phyloP scores from a whole-genome alignment of 1,140 invertebrate species.

The Pseudoatta argentina region DNA sequence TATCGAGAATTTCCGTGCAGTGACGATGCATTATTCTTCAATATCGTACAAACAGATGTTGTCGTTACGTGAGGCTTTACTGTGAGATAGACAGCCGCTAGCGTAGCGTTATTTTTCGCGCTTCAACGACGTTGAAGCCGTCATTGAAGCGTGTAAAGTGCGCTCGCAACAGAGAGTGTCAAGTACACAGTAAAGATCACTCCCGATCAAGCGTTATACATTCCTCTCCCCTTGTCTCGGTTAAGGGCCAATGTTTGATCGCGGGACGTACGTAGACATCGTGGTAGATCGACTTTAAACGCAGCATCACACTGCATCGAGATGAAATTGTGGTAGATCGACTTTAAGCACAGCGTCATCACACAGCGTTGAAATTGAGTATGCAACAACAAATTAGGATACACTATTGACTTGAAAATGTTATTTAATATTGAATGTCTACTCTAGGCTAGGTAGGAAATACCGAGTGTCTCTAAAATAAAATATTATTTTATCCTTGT shows the following conservation, averaged over 20 bases:
- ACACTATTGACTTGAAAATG: background rate
- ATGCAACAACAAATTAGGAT: background rate
- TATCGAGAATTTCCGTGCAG: background rate
- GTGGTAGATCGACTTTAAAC: slow-evolving; percentile 37
- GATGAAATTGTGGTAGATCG: background rate
- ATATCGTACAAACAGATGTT: slow-evolving; percentile 55
- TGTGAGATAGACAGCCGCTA: slow-evolving; percentile 29
- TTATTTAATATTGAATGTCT: background rate
- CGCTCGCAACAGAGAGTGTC: slow-evolving; percentile 62
- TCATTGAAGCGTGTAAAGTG: slow-evolving; percentile 64
- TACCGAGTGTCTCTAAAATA: too few species aligned
- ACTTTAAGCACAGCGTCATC: slow-evolving; percentile 31
- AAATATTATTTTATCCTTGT: too few species aligned
- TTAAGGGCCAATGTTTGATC: slow-evolving; percentile 32
- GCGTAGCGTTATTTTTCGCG: slow-evolving; percentile 71
- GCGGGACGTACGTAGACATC: background rate
- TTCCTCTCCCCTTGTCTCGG: slow-evolving; percentile 15
- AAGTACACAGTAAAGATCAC: slow-evolving; percentile 63
- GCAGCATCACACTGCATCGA: background rate
- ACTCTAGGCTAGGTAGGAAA: background rate
- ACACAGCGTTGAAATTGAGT: background rate
- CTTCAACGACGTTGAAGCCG: slow-evolving; percentile 31
- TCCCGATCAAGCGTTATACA: slow-evolving; percentile 16
- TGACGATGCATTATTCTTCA: slow-evolving; percentile 22
- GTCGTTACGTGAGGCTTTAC: slow-evolving; percentile 22